Conservation (phyloP, 2,113 vertebrate species). For the Mobula hypostoma region DNA sequence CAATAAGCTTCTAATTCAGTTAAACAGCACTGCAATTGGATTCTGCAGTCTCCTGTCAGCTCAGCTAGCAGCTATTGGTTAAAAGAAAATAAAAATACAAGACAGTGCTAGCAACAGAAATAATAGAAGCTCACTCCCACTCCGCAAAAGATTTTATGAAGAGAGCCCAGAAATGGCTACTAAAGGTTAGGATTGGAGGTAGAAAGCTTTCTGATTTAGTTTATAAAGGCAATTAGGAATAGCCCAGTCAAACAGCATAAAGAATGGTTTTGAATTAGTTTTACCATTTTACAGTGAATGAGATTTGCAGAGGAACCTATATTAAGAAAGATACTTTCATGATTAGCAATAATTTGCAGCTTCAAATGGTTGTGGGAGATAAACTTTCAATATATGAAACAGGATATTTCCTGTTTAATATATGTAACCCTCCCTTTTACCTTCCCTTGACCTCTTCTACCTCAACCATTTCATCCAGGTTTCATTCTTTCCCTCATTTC, state of each 20-base stretch:
- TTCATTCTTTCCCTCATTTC: accelerated
- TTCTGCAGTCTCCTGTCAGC: neutral
- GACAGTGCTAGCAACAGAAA: neutral
- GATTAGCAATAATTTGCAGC: neutral
- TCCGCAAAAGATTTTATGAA: neutral
- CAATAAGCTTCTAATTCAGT: constrained; percentile 5
- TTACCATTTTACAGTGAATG: neutral
- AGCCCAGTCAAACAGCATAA: neutral
- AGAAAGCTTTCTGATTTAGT: neutral
- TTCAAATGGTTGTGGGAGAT: neutral
- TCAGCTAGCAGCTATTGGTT: constrained; percentile 3
- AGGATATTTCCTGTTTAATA: no score
- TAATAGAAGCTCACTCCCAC: neutral
- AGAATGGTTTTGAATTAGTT: neutral
- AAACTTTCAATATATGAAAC: neutral
- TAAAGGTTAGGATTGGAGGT: neutral
- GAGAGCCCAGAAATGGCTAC: neutral
- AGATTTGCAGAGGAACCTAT: neutral
- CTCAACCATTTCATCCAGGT: neutral
- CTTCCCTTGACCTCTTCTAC: neutral
- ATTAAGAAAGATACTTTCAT: neutral
- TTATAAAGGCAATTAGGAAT: neutral
- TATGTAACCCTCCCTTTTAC: neutral
- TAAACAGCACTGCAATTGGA: neutral
- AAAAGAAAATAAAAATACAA: neutral